These are phyloP conservation scores for Gnatocerus cornutus DNA, from an alignment of 2,888 invertebrate species.

Conservation along the genomic window DNA sequence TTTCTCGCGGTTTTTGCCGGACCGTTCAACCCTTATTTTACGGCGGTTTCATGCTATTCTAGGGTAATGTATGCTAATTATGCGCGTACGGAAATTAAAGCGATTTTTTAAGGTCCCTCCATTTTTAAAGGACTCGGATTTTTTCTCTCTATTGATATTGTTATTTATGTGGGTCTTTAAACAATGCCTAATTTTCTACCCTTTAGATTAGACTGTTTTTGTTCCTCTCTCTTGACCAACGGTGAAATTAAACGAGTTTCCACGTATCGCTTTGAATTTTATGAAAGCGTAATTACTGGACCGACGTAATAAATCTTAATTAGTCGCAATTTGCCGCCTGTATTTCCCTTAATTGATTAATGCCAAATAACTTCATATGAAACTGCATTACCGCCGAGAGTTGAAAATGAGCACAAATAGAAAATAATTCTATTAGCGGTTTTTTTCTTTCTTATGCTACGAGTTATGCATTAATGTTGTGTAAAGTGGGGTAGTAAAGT, in stretches of 20 bases:
- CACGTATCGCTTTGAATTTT: slow-evolving; percentile 26
- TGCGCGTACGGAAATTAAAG: slow-evolving; percentile 17
- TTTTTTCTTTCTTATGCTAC: slow-evolving; percentile 2
- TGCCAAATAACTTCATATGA: slow-evolving; percentile 35
- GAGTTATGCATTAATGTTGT: no score
- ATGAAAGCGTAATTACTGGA: slow-evolving; percentile 43
- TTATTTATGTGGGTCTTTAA: neutral
- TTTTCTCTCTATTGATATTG: neutral
- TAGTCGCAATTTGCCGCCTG: slow-evolving; percentile 36
- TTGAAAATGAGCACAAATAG: slow-evolving; percentile 10
- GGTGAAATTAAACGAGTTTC: slow-evolving; percentile 27
- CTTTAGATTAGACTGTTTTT: no score
- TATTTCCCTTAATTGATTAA: slow-evolving; percentile 44
- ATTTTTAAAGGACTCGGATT: neutral
- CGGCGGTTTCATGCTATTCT: slow-evolving; percentile 14
- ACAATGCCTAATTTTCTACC: neutral
- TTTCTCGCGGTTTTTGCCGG: slow-evolving; percentile 10
- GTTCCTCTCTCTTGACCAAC: neutral
- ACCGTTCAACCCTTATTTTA: slow-evolving; percentile 15
- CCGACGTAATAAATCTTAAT: slow-evolving; percentile 46
- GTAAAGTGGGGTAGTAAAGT: no score
- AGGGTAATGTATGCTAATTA: slow-evolving; percentile 42
- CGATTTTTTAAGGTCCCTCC: neutral
- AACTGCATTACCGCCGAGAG: slow-evolving; percentile 23
- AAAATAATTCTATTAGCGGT: slow-evolving; percentile 19